Base-by-base conservation (phyloP, 2,888 invertebrate genomes). In the Geotrupes spiniger region DNA sequence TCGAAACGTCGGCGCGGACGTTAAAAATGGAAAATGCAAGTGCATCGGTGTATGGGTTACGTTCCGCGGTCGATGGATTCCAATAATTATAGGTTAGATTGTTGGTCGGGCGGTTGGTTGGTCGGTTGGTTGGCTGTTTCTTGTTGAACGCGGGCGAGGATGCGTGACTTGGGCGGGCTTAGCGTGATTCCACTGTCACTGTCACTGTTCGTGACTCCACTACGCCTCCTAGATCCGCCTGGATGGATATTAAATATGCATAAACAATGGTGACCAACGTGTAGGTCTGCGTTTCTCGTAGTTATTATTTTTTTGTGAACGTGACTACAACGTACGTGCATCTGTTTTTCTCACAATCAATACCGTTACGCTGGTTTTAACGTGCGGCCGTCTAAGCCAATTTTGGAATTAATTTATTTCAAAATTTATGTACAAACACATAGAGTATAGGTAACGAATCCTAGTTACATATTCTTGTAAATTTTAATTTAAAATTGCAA, bases 131-230 rank as follows among this genome's bases (percentile, higher is more conserved):
- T 66, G 68, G 69, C 64, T 67, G 67, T 68, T 62, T 66, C 60
- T 63, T 64, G 49, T 63, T 64, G 63, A 68, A 63, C 66, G 66
- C 60, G 63, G 63, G 60, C 66, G 63, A 62, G 64, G 66, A 69
- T 69, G 68, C 69, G 68, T 70, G 70, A 68, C 70, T 66, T 60
- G 66, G 69, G 68, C 68, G 68, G 68, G 64, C 63, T 61, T 59
- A 61, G 58, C 64, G 61, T 64, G 64, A 65, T 62, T 66, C 65
- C 57, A 63, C 65, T 66, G 65, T 66, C 65, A 68, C 66, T 66
- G 68, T 63, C 61, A 59, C 54, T 52, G 62, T 70, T 68, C 68
- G 68, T 68, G 68, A 68, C 68, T 64, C 52, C 57, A 64, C 56
- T 66, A 68, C 68, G 68, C 69, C 69, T 67, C 63, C 66, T 58